These are phyloP conservation scores for Fragum sueziense DNA, from an alignment of 2,888 invertebrate species.

Conservation along the genomic window DNA sequence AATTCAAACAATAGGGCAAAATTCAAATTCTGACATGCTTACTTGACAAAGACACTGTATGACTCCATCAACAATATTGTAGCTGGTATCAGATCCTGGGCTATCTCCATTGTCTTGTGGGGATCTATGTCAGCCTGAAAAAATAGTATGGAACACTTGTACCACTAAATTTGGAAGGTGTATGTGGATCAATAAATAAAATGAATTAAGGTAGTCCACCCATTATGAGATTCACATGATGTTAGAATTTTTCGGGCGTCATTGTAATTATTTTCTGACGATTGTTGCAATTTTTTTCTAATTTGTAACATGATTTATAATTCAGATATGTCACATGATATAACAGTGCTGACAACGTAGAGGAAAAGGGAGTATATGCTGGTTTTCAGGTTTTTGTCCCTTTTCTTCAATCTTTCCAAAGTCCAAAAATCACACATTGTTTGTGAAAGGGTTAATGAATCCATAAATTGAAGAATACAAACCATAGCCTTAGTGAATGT, in stretches of 20 bases:
- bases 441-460: background rate
- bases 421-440: background rate
- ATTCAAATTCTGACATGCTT: too few species aligned
- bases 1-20: too few species aligned
- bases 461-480: constrained; percentile 33
- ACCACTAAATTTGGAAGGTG: too few species aligned
- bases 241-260: too few species aligned
- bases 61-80: constrained; percentile 78
- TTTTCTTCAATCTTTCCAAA: background rate
- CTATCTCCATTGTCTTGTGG: constrained; percentile 76
- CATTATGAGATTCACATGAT: too few species aligned
- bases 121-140: constrained; percentile 72
- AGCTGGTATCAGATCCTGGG: constrained; percentile 80
- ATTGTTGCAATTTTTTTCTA: too few species aligned
- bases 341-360: too few species aligned
- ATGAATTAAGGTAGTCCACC: too few species aligned
- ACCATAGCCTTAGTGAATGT: constrained; percentile 83
- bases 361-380: background rate
- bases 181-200: too few species aligned
- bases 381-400: background rate
- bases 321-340: too few species aligned
- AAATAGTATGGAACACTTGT: background rate
- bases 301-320: too few species aligned
- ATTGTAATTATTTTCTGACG: too few species aligned
- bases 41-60: constrained; percentile 81